These are phyloP conservation scores for Calameuta idolon DNA, from an alignment of 2,888 invertebrate genomes.

Conservation along the genomic window DNA sequence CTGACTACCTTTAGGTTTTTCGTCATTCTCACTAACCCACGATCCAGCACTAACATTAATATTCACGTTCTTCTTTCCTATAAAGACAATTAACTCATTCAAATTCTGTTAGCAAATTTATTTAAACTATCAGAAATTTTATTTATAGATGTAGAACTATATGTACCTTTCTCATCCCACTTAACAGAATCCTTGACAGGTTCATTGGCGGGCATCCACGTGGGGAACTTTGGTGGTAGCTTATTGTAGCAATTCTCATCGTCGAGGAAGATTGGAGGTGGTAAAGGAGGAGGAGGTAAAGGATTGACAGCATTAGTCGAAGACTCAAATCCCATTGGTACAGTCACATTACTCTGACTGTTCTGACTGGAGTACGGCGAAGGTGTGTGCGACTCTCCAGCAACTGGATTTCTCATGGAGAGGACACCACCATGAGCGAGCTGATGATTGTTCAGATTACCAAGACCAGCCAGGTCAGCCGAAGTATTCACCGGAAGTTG, in stretches of 20 bases:
- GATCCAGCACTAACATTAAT: conserved; percentile 26
- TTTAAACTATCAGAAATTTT: not conserved
- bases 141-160: not conserved
- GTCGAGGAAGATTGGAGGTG: conserved; percentile 63
- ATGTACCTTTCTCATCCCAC: conserved; percentile 61
- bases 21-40: conserved; percentile 55
- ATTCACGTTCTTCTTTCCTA: conserved; percentile 58
- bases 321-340: conserved; percentile 44
- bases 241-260: conserved; percentile 65
- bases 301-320: conserved; percentile 49
- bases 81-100: conserved; percentile 6
- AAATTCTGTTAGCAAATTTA: not conserved
- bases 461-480: conserved; percentile 43
- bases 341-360: conserved; percentile 55
- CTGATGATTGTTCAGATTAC: conserved; percentile 48
- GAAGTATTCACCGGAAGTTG: conserved; percentile 46
- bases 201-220: conserved; percentile 64
- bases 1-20: conserved; percentile 44
- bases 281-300: conserved; percentile 64
- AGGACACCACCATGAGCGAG: conserved; percentile 60
- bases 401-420: conserved; percentile 46
- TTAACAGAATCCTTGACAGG: conserved; percentile 53
- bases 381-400: conserved; percentile 57
- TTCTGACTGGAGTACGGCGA: conserved; percentile 64
- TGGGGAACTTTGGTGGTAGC: conserved; percentile 67